Evolutionary conservation across 1,140 invertebrate genomes (phyloP).

Genomic region (Drosophila obscura): DNA sequence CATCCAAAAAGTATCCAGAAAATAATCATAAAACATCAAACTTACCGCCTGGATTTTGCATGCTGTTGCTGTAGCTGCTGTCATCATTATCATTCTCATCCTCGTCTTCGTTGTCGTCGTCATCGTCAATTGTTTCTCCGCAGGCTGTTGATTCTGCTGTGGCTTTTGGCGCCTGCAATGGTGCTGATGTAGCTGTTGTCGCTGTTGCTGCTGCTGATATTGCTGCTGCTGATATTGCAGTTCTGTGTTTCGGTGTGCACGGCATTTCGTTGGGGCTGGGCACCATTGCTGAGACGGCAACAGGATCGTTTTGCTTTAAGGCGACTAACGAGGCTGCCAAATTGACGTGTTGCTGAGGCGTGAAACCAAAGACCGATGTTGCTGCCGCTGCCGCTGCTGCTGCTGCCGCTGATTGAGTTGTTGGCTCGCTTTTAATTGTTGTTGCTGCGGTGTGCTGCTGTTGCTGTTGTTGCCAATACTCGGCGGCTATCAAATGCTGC

Average conservation of each 20-base stretch:
- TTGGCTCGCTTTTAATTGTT: slow-evolving; percentile 79
- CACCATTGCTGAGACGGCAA: slow-evolving; percentile 53
- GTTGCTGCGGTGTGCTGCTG: slow-evolving; percentile 39
- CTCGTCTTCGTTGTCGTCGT: slow-evolving; percentile 34
- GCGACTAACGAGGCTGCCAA: slow-evolving; percentile 80
- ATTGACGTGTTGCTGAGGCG: slow-evolving; percentile 78
- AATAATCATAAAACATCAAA: slow-evolving; percentile 64
- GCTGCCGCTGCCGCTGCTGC: slow-evolving; percentile 27
- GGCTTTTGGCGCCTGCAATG: slow-evolving; percentile 56
- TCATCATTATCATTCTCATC: slow-evolving; percentile 24
- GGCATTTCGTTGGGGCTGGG: slow-evolving; percentile 19
- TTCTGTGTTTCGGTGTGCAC: slow-evolving; percentile 12
- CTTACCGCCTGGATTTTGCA: slow-evolving; percentile 75
- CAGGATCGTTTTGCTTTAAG: slow-evolving; percentile 76
- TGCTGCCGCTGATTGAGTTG: slow-evolving; percentile 70
- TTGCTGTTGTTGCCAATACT: slow-evolving; percentile 69
- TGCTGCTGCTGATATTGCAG: slow-evolving; percentile 29
- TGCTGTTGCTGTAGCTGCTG: slow-evolving; percentile 58
- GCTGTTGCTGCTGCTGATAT: slow-evolving; percentile 40
- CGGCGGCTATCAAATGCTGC: slow-evolving; percentile 73
- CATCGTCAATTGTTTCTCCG: slow-evolving; percentile 41
- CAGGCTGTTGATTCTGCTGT: slow-evolving; percentile 21
- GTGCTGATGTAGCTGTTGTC: slow-evolving; percentile 31
- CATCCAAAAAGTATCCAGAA: slow-evolving; percentile 11
- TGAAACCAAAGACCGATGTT: slow-evolving; percentile 66